A percentile compares a stretch with the other conserved stretches of the same genome.
phyloP scores from a whole-genome alignment of 2,797 vertebrate species.

The Neopelma chrysocephalum region DNA sequence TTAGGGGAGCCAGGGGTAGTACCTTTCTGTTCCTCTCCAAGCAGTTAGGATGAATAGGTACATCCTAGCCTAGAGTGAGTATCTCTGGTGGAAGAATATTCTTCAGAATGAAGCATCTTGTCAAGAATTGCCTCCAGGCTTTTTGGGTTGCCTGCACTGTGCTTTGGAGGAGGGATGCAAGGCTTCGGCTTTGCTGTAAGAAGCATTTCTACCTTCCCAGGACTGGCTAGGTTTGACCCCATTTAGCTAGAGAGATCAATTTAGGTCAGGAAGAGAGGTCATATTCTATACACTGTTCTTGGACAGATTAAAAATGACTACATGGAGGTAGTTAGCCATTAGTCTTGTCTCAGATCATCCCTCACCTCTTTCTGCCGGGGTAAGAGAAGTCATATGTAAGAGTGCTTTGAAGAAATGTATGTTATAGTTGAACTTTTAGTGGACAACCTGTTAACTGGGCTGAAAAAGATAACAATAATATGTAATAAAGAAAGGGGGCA shows the following conservation, averaged over 20 bases:
- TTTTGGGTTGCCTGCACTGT: not conserved
- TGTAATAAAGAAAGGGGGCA: not conserved
- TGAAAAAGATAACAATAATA: not conserved
- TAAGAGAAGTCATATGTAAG: conserved; percentile 4
- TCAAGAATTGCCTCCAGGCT: not conserved
- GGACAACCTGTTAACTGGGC: not conserved
- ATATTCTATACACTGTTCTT: not conserved
- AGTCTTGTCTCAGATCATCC: not conserved
- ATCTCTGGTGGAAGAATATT: not conserved
- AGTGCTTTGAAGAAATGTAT: conserved; percentile 27
- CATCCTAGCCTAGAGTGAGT: not conserved
- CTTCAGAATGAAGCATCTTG: not conserved
- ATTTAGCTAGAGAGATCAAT: conserved; percentile 36
- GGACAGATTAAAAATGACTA: not conserved
- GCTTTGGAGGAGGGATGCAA: not conserved
- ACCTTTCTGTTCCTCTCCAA: not conserved
- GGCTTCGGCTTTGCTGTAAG: not conserved
- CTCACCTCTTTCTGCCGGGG: not conserved
- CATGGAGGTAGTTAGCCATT: not conserved
- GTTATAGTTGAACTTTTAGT: conserved; percentile 17
- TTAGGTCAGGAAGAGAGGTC: conserved; percentile 10
- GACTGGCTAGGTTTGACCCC: not conserved
- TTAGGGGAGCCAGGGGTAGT: not conserved
- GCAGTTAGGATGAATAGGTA: not conserved
- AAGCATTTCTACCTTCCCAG: not conserved